These are phyloP conservation scores for Lagria hirta DNA, from an alignment of 2,888 invertebrate species.

Conservation along the genomic window DNA sequence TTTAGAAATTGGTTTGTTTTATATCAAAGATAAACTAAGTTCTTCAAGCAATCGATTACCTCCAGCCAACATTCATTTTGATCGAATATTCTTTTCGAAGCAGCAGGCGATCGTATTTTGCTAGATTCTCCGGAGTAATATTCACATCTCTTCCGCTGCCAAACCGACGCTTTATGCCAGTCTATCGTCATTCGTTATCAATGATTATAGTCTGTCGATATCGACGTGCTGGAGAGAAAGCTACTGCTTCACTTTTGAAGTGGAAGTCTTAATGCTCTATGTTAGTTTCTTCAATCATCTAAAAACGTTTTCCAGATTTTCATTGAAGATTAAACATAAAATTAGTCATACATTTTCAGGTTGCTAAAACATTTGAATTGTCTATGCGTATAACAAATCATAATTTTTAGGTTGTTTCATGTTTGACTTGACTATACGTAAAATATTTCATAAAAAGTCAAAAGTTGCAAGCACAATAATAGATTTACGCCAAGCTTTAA, in stretches of 20 bases:
- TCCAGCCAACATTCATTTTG: conserved; percentile 19
- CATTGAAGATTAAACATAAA: no score
- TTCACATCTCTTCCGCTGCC: conserved; percentile 47
- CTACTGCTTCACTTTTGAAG: conserved; percentile 9
- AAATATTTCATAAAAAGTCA: no score
- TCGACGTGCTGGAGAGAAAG: conserved; percentile 23
- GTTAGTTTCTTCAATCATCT: conserved; percentile 25
- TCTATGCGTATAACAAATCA: no score
- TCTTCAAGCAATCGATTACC: conserved; percentile 21
- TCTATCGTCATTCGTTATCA: conserved; percentile 48
- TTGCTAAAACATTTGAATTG: no score
- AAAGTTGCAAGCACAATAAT: no score
- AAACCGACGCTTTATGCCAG: conserved; percentile 44
- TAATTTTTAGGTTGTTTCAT: no score
- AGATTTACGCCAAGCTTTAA: no score
- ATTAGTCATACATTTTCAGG: no score
- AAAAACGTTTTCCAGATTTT: no score
- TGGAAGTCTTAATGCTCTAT: conserved; percentile 23
- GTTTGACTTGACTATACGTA: no score
- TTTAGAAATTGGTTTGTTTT: no score
- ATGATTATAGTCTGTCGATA: conserved; percentile 51
- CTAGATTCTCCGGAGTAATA: conserved; percentile 50
- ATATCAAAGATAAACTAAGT: no score
- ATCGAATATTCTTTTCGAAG: conserved; percentile 14
- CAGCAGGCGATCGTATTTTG: conserved; percentile 48